A percentile compares a stretch with the other conserved stretches of the same genome.
These are phyloP conservation scores for Eretmochelys imbricata DNA, from an alignment of 2,113 vertebrate genomes.

Conservation along the genomic window DNA sequence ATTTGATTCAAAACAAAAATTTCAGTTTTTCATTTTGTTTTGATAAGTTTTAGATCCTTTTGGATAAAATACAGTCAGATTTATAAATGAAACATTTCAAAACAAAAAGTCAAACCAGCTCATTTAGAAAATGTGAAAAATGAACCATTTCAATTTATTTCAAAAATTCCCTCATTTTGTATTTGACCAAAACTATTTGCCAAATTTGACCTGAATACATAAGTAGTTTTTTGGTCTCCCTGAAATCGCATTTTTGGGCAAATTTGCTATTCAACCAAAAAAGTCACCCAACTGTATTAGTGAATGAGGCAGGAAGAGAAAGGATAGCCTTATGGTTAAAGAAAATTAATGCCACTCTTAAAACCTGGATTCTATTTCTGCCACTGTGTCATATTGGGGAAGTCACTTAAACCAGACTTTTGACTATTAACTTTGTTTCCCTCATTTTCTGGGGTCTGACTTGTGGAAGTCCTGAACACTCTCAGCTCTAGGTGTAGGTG, in stretches of 20 bases:
- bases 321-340: not conserved
- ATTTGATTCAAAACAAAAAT: not conserved
- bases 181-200: not conserved
- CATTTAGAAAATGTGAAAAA: not conserved
- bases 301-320: not conserved
- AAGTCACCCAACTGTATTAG: not conserved
- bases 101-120: too few species aligned
- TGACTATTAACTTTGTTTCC: not conserved
- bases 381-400: not conserved
- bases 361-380: not conserved
- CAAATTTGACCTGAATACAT: not conserved
- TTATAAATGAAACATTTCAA: too few species aligned
- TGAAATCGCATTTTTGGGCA: not conserved
- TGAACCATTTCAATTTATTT: not conserved
- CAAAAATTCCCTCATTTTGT: not conserved
- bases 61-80: not conserved
- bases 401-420: not conserved
- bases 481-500: not conserved
- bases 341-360: not conserved
- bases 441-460: not conserved
- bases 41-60: not conserved
- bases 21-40: not conserved
- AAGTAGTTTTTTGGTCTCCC: not conserved
- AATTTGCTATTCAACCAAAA: not conserved
- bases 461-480: constrained; percentile 17